Percentiles rank a stretch among this genome's conserved stretches.
Conservation (phyloP, 2,113 vertebrate species). For the Tenrec ecaudatus region DNA sequence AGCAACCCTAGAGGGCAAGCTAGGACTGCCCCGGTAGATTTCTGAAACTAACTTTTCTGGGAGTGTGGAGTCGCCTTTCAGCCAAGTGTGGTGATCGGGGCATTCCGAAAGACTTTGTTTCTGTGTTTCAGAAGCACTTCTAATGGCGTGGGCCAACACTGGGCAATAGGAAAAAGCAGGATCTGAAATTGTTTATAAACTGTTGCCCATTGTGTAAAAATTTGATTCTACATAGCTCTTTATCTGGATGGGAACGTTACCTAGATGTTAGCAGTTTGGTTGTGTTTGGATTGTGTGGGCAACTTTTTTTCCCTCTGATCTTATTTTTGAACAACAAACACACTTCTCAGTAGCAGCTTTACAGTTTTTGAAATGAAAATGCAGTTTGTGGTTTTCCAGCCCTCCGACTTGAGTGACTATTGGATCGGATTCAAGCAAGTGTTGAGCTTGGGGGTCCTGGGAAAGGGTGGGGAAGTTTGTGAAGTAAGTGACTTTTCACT, state of each 20-base stretch:
- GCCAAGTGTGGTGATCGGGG: neutral
- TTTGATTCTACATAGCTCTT: neutral
- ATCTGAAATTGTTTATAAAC: neutral
- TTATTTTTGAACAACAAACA: neutral
- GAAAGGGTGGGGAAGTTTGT: neutral
- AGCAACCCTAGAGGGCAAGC: no score
- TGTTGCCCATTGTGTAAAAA: neutral
- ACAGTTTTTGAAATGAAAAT: slow-evolving; percentile 46
- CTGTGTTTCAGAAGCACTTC: slow-evolving; percentile 46
- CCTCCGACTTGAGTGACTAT: neutral
- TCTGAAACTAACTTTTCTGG: no score
- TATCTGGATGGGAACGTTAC: neutral
- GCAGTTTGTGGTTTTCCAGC: slow-evolving; percentile 15
- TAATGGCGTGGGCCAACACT: neutral
- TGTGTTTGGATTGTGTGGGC: neutral
- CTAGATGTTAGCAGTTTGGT: neutral
- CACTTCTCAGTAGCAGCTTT: neutral
- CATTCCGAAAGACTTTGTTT: neutral
- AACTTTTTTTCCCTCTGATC: neutral
- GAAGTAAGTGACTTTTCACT: no score
- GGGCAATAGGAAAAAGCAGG: slow-evolving; percentile 1
- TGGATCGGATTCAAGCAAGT: slow-evolving; percentile 3
- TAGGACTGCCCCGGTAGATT: no score
- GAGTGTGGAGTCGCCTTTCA: no score
- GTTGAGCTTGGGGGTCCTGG: neutral